Base-by-base conservation (phyloP, 2,113 vertebrate genomes). In the Oceanodroma tethys region DNA sequence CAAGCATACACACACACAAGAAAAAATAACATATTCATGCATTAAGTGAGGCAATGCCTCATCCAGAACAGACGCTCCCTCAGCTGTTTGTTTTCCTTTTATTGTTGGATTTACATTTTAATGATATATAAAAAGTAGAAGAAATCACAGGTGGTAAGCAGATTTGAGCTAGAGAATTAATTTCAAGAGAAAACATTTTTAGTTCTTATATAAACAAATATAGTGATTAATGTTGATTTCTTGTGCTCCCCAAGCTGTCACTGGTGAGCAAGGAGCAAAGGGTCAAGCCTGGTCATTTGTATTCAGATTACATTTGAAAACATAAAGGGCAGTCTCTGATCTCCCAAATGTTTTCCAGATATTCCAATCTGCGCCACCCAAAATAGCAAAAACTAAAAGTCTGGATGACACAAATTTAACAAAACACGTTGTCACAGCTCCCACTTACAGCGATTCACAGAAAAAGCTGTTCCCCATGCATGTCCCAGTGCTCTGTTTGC, bases 51-150 rank as follows among this genome's bases (percentile, higher is more conserved):
- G 48, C 81, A 81, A 83, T 88, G 43, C 52, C 71, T 95, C 81
- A 91, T 67, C 55, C 43, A 97, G 65, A 97, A 93, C 76, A 97
- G 92, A 92, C 7, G 10, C n/a, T 94, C 16, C 65, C 53, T 94
- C 81, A 84, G 88, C 63, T 93, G 89, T 93, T 96, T 93, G 81
- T 95, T 95, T 95, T 95, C 45, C 53, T 96, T 97, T 97, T 97
- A 94, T 96, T 95, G 63, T 89, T 94, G 50, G 21, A 76, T 94
- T 96, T 96, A 96, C 93, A 96, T 75, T 86, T 89, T 94, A 95
- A 81, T 68, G 36, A 81, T 88, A 85, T 93, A 80, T 82, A 91
- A 96, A 96, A 97, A 91, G 63, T 93, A 92, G 79, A 94, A 83
- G 81, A 91, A 92, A 93, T 79, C 78, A 91, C 62, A 96, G 29